Evolutionary conservation across 2,888 invertebrate genomes (phyloP), one percentile per base, ranked within the genome.

Genomic region (Cephus pygmeus): DNA sequence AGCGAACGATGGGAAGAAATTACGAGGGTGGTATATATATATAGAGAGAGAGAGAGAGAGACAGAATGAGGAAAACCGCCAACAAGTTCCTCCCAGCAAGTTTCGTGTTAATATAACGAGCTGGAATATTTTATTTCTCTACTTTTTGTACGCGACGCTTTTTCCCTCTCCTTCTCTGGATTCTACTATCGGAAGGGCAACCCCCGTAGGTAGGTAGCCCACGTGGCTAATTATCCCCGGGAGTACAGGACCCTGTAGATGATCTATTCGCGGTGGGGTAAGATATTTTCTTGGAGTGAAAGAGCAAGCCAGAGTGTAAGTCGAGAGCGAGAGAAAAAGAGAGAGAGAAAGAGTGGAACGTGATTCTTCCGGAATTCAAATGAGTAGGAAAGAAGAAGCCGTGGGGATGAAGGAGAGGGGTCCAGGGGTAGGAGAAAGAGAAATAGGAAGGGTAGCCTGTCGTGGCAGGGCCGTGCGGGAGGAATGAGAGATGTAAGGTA

Each of bases 401-500:
- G 71, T 35, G 74, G 71, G 71, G 56, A 9, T 23, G 2, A 71
- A 34, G 71, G 12, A 33, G 0, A 23, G 34, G 76, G 69, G 77
- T 36, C 0, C 12, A 76, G 76, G 75, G 80, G 36, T 73, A 75
- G 79, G 73, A 74, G 76, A 81, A 40, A 77, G 77, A 81, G 79
- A 81, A 81, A 77, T 77, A 80, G 79, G 78, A 80, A 79, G 73
- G 79, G 76, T 76, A 76, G 71, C 40, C 56, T 23, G 56, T 56
- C 56, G 56, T 56, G 56, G 56, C 56, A 56, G 56, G 56, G 56
- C 56, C 56, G 56, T 23, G 23, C 56, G 82, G 84, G 83, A 85
- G 88, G 86, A 89, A 90, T 89, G 89, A 91, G 91, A 90, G 90
- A 90, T 90, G 91, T 88, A 89, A 89, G 90, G 91, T 91, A 90